Base-by-base conservation (phyloP, 2,888 invertebrate species). In the Frankliniella fusca region DNA sequence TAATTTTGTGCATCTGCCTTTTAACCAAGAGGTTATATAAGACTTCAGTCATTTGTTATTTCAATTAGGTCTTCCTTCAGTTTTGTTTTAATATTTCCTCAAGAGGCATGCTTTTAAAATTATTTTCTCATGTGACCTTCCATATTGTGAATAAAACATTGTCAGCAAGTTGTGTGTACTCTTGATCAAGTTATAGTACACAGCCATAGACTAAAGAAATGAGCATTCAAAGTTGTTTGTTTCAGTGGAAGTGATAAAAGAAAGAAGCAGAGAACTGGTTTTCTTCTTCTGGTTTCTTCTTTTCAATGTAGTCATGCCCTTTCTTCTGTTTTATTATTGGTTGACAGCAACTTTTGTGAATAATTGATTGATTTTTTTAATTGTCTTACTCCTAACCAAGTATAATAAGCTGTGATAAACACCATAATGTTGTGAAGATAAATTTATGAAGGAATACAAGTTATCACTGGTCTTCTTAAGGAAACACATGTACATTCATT, bases 341-440 rank as follows among this genome's bases (percentile, higher is more conserved):
- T 70, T 70, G 70, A 23, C 70, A 23, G 27, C n/a, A 70, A 23
- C 23, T 23, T 7, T 11, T 70, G 8, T 70, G 7, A 23, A 70
- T 70, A 7, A 11, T 70, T 70, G 9, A 70, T 70, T 70, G 15
- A 70, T 70, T 15, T 61, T 61, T 61, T 15, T 61, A 23, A 70
- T 3, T 70, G 27, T 23, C 7, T 70, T 23, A 70, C 70, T 70
- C 70, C 70, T 23, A n/a, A 11, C 23, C 70, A 70, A 70, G 23
- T 70, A 10, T 70, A 70, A 70, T 70, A 70, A 70, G 70, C 70
- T 70, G 70, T 70, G 70, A 70, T 70, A 70, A 70, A 70, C 70
- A n/a, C 70, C 70, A 23, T 70, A 70, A 70, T 54, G 54, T 54
- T 54, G 12, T 54, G 54, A 54, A 54, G 18, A 54, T 54, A 70